These are phyloP conservation scores for Theocolax elegans DNA, from an alignment of 1,140 invertebrate species.

Conservation along the genomic window DNA sequence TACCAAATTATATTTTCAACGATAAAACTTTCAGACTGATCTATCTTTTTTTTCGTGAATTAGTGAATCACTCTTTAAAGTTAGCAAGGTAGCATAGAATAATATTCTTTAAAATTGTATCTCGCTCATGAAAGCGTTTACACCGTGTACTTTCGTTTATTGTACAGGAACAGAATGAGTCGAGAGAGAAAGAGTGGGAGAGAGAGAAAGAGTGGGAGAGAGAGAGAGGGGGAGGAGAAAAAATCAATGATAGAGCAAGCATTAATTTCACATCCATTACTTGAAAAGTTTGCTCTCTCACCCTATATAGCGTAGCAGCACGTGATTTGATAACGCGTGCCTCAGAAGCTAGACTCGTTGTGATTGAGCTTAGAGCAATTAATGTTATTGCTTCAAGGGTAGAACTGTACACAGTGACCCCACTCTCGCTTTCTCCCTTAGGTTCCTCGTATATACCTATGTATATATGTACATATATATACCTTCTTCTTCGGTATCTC, in stretches of 20 bases:
- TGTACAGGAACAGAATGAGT: not conserved
- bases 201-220: not conserved
- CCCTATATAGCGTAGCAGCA: not conserved
- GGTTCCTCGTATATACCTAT: not conserved
- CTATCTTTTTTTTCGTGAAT: no score
- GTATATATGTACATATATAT: not conserved
- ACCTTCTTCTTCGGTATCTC: not conserved
- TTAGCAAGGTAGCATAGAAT: no score
- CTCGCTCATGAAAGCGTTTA: constrained; percentile 2
- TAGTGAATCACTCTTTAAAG: no score
- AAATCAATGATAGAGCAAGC: constrained; percentile 34
- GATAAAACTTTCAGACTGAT: no score
- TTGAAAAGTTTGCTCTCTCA: constrained; percentile 28
- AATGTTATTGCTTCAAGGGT: constrained; percentile 58
- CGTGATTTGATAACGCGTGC: constrained; percentile 30
- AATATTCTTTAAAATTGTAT: no score
- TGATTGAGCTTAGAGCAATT: constrained; percentile 62
- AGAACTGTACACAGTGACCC: constrained; percentile 19
- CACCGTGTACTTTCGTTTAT: constrained; percentile 9
- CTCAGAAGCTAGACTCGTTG: constrained; percentile 44
- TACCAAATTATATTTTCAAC: no score
- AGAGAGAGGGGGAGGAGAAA: constrained; percentile 10
- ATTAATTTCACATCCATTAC: constrained; percentile 39
- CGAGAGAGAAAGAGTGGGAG: not conserved
- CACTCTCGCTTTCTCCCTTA: constrained; percentile 7